These are phyloP conservation scores for Bombus huntii DNA, from an alignment of 1,140 invertebrate genomes.

Conservation along the genomic window DNA sequence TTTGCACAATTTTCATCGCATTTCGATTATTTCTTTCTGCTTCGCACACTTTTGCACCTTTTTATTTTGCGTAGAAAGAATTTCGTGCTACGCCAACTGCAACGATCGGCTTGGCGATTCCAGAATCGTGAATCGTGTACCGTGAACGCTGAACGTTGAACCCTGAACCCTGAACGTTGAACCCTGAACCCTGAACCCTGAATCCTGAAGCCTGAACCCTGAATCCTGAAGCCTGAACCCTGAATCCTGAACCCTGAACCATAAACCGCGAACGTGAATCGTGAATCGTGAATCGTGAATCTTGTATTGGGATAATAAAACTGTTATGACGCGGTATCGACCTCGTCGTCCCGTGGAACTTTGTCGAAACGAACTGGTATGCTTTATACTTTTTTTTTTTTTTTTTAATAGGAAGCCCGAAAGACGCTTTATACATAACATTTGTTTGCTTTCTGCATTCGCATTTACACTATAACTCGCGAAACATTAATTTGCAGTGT, in stretches of 20 bases:
- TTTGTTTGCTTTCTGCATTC: slow-evolving; percentile 51
- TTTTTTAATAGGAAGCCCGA: slow-evolving; percentile 60
- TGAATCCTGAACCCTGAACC: too few relatives aligned
- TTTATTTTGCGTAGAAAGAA: background rate
- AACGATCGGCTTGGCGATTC: slow-evolving; percentile 8
- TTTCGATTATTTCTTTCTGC: too few relatives aligned
- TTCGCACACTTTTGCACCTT: background rate
- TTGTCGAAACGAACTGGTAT: slow-evolving; percentile 48
- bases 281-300: too few relatives aligned
- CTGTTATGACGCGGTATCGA: slow-evolving; percentile 1
- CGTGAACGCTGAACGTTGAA: too few relatives aligned
- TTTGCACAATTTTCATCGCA: background rate
- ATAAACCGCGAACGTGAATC: too few relatives aligned
- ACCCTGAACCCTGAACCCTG: rapidly evolving
- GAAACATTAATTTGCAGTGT: slow-evolving; percentile 61
- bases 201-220: too few relatives aligned
- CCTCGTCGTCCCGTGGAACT: slow-evolving; percentile 13
- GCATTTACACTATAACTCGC: slow-evolving; percentile 60
- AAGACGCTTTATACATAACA: slow-evolving; percentile 54
- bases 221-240: too few relatives aligned
- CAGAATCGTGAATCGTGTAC: background rate
- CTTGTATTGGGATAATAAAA: background rate
- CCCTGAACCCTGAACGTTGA: rapidly evolving
- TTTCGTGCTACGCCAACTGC: background rate
- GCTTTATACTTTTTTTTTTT: background rate